A percentile compares a stretch with the other conserved stretches of the same genome.
These are phyloP conservation scores for Crematogaster levior DNA, from an alignment of 2,888 invertebrate genomes.

Conservation along the genomic window DNA sequence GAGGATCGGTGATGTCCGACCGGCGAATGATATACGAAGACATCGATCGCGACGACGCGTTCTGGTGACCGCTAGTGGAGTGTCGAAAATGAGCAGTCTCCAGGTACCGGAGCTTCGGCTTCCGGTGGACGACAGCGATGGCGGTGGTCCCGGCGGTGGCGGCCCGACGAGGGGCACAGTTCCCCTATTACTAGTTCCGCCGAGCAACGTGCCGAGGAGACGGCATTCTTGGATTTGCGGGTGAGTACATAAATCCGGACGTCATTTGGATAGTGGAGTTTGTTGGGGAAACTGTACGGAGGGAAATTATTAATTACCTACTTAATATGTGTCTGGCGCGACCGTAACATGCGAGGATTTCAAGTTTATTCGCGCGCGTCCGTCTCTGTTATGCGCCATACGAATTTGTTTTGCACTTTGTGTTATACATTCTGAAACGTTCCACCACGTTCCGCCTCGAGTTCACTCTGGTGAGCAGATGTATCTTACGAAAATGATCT, in stretches of 20 bases:
- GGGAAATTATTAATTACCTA: conserved; percentile 27
- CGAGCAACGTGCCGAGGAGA: conserved; percentile 88
- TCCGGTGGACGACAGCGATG: conserved; percentile 86
- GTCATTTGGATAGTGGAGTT: neutral
- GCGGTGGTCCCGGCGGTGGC: conserved; percentile 78
- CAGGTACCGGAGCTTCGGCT: conserved; percentile 90
- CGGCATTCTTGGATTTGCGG: conserved; percentile 93
- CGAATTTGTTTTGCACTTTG: conserved; percentile 32
- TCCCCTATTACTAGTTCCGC: conserved; percentile 85
- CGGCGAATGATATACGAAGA: conserved; percentile 46
- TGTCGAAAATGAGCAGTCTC: conserved; percentile 85
- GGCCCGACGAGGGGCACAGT: conserved; percentile 71
- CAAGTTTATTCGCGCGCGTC: neutral
- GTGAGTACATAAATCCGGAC: conserved; percentile 86
- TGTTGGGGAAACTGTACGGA: neutral
- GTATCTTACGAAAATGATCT: neutral
- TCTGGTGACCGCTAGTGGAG: conserved; percentile 62
- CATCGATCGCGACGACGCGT: conserved; percentile 51
- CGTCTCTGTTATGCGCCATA: neutral
- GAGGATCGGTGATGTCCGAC: conserved; percentile 58
- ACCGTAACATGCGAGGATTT: neutral
- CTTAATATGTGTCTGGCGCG: conserved; percentile 22
- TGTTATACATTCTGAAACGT: neutral
- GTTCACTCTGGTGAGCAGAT: neutral
- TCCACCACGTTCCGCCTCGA: neutral